Conservation (phyloP, 2,113 vertebrate genomes). For the Sebastes fasciatus region DNA sequence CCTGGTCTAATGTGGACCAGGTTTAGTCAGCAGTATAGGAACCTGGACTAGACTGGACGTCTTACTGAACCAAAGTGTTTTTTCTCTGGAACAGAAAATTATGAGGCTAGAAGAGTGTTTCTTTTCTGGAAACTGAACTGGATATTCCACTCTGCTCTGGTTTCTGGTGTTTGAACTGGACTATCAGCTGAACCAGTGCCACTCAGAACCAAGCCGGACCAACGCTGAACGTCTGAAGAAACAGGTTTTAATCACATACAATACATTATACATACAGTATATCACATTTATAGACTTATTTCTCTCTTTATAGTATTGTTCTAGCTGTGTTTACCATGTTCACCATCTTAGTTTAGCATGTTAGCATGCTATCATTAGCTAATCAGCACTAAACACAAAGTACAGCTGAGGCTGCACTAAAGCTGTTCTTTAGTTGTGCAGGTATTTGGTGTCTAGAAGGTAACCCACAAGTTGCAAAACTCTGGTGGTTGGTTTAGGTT, state of each 20-base stretch:
- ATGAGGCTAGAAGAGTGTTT: constrained; percentile 9
- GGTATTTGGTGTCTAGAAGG: neutral
- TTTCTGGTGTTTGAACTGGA: constrained; percentile 32
- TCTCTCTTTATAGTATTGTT: neutral
- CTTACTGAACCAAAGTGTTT: neutral
- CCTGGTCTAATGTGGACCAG: constrained; percentile 6
- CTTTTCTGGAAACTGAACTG: constrained; percentile 30
- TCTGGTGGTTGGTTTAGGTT: too few species aligned
- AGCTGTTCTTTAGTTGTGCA: neutral
- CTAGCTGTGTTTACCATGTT: neutral
- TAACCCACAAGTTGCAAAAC: too few species aligned
- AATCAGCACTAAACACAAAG: neutral
- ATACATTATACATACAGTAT: neutral
- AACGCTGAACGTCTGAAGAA: constrained; percentile 19
- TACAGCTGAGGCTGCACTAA: neutral
- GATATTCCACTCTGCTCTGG: neutral
- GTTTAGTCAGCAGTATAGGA: neutral
- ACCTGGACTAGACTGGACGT: neutral
- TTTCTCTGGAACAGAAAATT: constrained; percentile 4
- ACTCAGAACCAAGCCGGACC: constrained; percentile 14
- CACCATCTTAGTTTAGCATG: neutral
- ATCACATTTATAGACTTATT: neutral
- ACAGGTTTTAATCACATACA: constrained; percentile 39
- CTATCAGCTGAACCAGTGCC: neutral
- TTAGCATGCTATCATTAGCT: neutral